Conservation (phyloP, 2,113 vertebrate species). For the Dendrocopos noguchii region DNA sequence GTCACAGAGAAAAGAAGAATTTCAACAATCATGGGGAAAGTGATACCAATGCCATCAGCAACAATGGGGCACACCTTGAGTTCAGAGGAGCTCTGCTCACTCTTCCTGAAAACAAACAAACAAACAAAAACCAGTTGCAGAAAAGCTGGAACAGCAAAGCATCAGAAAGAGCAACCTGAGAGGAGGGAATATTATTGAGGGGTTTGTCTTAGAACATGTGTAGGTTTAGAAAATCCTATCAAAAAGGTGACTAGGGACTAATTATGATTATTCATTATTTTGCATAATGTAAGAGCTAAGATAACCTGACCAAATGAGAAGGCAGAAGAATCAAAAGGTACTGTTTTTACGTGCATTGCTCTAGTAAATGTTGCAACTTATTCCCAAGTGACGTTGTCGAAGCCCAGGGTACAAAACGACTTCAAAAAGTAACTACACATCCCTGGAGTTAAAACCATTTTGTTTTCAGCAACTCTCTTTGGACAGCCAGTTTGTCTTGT, state of each 20-base stretch:
- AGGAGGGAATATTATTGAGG: neutral
- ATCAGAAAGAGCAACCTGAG: neutral
- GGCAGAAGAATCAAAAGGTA: constrained; percentile 10
- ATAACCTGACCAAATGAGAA: neutral
- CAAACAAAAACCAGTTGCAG: neutral
- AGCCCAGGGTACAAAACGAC: neutral
- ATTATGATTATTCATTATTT: neutral
- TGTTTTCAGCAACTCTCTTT: neutral
- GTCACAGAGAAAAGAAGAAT: neutral
- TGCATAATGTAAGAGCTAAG: neutral
- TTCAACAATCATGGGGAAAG: neutral
- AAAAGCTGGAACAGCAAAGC: neutral
- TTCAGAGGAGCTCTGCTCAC: neutral
- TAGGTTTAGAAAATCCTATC: neutral
- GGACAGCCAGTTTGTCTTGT: neutral
- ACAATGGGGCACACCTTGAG: neutral
- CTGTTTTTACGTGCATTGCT: neutral
- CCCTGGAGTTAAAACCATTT: neutral
- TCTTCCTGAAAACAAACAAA: neutral
- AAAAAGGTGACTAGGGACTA: neutral
- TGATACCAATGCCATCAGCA: rapidly evolving
- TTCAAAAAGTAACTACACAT: neutral
- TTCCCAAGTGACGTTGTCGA: neutral
- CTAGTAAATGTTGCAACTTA: constrained; percentile 2
- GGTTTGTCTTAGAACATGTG: neutral